phyloP scores from a whole-genome alignment of 2,888 invertebrate species.

The Carterocephalus palaemon region DNA sequence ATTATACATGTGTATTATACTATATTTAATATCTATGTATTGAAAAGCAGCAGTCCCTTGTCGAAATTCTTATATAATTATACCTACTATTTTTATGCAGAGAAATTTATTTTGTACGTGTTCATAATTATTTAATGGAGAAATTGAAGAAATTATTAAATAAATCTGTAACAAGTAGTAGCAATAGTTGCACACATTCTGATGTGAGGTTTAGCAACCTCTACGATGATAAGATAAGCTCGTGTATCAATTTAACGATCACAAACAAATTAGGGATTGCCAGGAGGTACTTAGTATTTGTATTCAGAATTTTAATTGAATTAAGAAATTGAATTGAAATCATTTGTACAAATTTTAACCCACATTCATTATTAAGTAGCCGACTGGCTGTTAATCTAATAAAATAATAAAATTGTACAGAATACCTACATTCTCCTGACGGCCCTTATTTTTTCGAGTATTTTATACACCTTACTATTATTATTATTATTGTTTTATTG shows the following conservation, averaged over 20 bases:
- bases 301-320: conserved; percentile 5
- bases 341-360: conserved; percentile 9
- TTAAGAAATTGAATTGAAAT: neutral
- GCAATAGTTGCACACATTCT: conserved; percentile 5
- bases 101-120: conserved; percentile 25
- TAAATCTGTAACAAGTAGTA: conserved; percentile 8
- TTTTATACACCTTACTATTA: conserved; percentile 14
- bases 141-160: conserved; percentile 20
- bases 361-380: neutral
- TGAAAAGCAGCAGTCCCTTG: conserved; percentile 31
- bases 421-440: conserved; percentile 16
- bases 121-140: conserved; percentile 22
- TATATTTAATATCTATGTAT: conserved; percentile 31
- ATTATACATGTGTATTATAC: conserved; percentile 34
- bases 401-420: conserved; percentile 1
- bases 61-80: conserved; percentile 29
- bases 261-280: neutral
- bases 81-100: conserved; percentile 26
- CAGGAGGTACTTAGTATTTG: neutral
- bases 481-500: conserved; percentile 5
- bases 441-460: conserved; percentile 15
- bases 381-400: conserved; percentile 1
- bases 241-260: neutral
- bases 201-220: no score
- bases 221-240: no score